Conservation (phyloP, 2,888 invertebrate species). For the Corbicula japonica region DNA sequence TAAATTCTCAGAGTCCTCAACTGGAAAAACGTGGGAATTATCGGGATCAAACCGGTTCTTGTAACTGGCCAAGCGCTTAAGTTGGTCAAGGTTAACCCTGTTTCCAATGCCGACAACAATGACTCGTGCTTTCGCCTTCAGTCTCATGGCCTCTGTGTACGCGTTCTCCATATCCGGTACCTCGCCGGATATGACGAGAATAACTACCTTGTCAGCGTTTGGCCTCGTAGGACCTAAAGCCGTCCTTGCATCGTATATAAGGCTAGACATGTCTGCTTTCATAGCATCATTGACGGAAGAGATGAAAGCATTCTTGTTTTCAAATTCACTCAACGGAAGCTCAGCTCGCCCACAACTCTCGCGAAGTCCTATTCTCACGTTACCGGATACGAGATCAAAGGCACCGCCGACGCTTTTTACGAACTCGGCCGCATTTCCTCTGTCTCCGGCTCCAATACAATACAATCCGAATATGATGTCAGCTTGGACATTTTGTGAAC, state of each 20-base stretch:
- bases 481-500: conserved; percentile 26
- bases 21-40: conserved; percentile 44
- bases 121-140: no score
- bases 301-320: neutral
- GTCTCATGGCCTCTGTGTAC: no score
- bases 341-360: conserved; percentile 26
- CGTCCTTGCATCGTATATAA: conserved; percentile 18
- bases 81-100: no score
- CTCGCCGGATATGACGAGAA: no score
- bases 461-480: conserved; percentile 55
- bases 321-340: conserved; percentile 11
- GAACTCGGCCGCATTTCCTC: conserved; percentile 33
- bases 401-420: conserved; percentile 39
- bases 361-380: conserved; percentile 34
- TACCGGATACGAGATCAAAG: conserved; percentile 38
- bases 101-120: no score
- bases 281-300: conserved; percentile 11
- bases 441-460: conserved; percentile 39
- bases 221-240: neutral
- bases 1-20: conserved; percentile 13
- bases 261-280: conserved; percentile 1
- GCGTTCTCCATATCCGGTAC: no score
- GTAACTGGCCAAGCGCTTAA: no score
- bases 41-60: conserved; percentile 30
- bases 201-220: no score